Percentiles rank a stretch among this genome's conserved stretches.
Conservation (phyloP, 2,113 vertebrate genomes). For the Neotoma lepida region DNA sequence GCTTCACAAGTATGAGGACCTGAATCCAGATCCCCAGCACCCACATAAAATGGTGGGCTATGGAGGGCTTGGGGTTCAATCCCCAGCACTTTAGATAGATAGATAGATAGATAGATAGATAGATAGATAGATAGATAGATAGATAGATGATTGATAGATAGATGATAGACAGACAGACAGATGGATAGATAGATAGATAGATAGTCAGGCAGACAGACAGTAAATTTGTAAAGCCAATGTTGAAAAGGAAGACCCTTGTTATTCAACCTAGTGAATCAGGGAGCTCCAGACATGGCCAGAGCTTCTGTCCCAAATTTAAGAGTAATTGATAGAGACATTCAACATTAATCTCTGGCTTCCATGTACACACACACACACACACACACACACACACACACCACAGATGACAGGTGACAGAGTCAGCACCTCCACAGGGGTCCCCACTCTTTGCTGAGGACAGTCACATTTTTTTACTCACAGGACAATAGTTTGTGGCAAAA, state of each 20-base stretch:
- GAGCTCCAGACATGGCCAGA: not conserved
- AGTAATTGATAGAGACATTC: not conserved
- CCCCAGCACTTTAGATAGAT: not conserved
- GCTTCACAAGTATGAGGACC: not conserved
- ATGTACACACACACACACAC: not conserved
- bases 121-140: not conserved
- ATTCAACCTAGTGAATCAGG: not conserved
- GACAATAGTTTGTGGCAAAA: constrained; percentile 47
- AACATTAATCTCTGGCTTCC: not conserved
- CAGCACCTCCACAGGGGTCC: not conserved
- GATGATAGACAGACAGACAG: no score
- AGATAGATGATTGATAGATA: not conserved
- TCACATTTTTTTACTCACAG: not conserved
- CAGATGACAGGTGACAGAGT: not conserved
- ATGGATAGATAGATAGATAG: no score
- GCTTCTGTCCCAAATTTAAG: not conserved
- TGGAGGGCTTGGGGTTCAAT: not conserved
- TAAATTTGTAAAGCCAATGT: not conserved
- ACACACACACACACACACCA: not conserved
- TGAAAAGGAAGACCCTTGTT: not conserved
- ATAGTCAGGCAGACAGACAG: no score
- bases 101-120: not conserved
- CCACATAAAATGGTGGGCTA: not conserved
- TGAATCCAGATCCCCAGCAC: not conserved
- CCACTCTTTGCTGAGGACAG: not conserved